Evolutionary conservation across 2,113 vertebrate species (phyloP), one percentile per base, ranked within the genome.

Genomic region (Dipodomys spectabilis): DNA sequence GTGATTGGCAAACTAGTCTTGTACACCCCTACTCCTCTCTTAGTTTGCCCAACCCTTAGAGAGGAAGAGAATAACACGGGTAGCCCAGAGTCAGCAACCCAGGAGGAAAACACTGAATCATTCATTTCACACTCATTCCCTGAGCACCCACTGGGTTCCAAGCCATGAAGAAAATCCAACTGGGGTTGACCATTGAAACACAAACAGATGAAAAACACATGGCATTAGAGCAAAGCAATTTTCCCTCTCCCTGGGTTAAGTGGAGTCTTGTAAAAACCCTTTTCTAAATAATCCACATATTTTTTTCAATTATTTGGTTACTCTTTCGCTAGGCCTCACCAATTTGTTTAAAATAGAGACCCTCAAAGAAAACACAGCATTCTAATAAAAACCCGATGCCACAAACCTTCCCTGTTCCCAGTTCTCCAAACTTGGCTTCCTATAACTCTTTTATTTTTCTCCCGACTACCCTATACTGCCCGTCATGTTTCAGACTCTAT

Each of bases 141-240:
- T 93, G 62, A 91, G 69, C 49, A 86, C 16, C 60, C 81, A 89
- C 39, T 82, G 84, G n/a, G 81, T 88, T 94, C 89, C 69, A 78
- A 65, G 30, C 27, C 45, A 90, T 91, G 73, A 95, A 89, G 68
- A 77, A 65, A 94, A 93, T 92, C 69, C 78, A 90, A 6, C 75
- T 86, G 32, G 73, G 60, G n/a, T 90, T 93, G 96, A 23, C 32
- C 82, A 28, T 95, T 94, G 84, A 94, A 94, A 97, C 71, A 93
- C 60, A 90, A 92, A 85, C 45, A 93, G 64, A 94, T 62, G 81
- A 88, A 96, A 94, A 95, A 68, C 75, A 27, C 49, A 77, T 73
- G 62, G 39, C 49, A 75, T 19, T 79, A 49, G 80, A 92, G 57
- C 81, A 95, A 94, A 92, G 81, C 60, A 88, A 81, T 71, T 57